Conservation (phyloP, 2,113 vertebrate species). For the Scatophagus argus region DNA sequence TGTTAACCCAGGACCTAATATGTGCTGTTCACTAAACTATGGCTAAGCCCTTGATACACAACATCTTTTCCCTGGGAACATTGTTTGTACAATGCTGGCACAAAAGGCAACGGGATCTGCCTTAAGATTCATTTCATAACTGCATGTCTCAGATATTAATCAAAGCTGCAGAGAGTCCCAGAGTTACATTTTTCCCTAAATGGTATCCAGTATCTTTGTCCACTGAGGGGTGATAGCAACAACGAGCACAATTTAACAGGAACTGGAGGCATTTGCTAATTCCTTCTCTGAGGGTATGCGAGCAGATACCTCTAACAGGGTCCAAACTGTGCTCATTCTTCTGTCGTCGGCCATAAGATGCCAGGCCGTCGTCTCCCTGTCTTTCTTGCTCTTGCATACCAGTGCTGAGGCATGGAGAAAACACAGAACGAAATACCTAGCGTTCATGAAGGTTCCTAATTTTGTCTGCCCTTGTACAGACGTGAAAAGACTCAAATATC, state of each 20-base stretch:
- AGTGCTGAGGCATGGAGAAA: slow-evolving; percentile 29
- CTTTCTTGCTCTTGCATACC: slow-evolving; percentile 28
- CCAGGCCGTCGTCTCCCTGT: not conserved
- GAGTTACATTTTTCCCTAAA: not conserved
- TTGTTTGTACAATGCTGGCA: not conserved
- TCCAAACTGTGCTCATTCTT: not conserved
- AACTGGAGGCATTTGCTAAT: slow-evolving; percentile 18
- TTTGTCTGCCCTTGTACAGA: slow-evolving; percentile 5
- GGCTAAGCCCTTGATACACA: no score
- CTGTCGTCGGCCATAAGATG: slow-evolving; percentile 36
- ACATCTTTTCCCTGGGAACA: not conserved
- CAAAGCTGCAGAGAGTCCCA: not conserved
- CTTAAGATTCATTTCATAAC: not conserved
- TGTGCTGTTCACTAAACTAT: no score
- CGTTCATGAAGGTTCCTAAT: slow-evolving; percentile 12
- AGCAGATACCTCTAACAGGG: not conserved
- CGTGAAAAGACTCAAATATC: not conserved
- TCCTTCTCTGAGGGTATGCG: not conserved
- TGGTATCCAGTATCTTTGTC: not conserved
- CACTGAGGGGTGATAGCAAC: not conserved
- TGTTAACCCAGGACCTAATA: no score
- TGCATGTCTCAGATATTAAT: not conserved
- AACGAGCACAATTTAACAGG: not conserved
- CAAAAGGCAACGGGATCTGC: not conserved
- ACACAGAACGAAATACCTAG: slow-evolving; percentile 43